These are phyloP conservation scores for Caenorhabditis japonica DNA, from an alignment of 2,888 invertebrate genomes.

Conservation along the genomic window DNA sequence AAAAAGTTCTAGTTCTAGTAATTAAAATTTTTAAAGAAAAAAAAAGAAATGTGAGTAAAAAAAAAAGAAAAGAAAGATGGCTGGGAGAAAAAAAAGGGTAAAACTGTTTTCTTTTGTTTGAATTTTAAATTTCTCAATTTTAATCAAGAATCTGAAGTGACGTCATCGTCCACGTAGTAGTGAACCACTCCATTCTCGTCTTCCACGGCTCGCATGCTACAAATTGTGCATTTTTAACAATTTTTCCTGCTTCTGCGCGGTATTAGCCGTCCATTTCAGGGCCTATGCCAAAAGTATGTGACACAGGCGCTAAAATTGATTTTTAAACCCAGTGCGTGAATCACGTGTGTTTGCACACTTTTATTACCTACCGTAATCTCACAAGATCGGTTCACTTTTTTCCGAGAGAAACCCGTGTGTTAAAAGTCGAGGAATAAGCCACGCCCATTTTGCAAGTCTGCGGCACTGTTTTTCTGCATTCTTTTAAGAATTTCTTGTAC, in stretches of 20 bases:
- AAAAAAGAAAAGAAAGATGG: constrained; percentile 12
- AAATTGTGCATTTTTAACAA: constrained; percentile 9
- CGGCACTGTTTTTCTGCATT: no score
- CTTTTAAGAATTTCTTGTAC: no score
- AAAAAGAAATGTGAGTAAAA: constrained; percentile 9
- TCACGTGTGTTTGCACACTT: no score
- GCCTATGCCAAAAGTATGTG: no score
- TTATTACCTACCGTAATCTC: no score
- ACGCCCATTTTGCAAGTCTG: no score
- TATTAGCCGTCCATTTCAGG: neutral
- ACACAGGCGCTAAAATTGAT: neutral
- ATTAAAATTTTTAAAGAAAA: neutral
- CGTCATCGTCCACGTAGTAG: constrained; percentile 51
- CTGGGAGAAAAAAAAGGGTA: neutral
- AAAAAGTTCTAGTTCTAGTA: neutral
- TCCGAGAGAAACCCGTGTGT: no score
- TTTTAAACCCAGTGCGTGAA: no score
- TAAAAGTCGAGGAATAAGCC: no score
- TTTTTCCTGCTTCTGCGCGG: neutral
- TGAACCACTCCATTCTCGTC: constrained; percentile 65
- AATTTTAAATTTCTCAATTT: no score
- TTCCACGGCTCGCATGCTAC: constrained; percentile 57
- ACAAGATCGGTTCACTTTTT: no score
- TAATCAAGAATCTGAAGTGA: constrained; percentile 5
- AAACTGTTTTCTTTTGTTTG: no score